Percentiles rank a stretch among this genome's conserved stretches.
Conservation (phyloP, 1,140 invertebrate species). For the Drosophila kurseongensis region DNA sequence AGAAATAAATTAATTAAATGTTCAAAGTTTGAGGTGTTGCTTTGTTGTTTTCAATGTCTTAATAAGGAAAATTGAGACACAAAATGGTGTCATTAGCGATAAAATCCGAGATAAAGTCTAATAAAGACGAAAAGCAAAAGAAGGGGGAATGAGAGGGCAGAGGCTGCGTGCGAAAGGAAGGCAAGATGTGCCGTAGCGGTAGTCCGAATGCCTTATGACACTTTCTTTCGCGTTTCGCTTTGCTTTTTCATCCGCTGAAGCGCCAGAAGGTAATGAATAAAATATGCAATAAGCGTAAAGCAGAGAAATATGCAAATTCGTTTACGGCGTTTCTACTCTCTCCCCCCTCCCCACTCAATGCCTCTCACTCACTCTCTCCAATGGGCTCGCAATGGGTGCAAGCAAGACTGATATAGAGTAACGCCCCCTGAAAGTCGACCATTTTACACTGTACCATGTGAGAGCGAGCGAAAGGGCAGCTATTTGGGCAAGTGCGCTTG, state of each 20-base stretch:
- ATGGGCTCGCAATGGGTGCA: not conserved
- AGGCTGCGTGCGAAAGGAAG: not conserved
- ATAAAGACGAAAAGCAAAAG: not conserved
- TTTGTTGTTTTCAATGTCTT: too few species aligned
- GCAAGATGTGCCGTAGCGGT: constrained; percentile 9
- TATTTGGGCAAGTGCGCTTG: constrained; percentile 1
- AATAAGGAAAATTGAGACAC: not conserved
- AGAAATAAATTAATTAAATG: too few species aligned
- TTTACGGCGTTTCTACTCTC: constrained; percentile 33
- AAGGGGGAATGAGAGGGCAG: not conserved
- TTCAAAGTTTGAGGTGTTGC: too few species aligned
- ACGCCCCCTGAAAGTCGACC: constrained; percentile 70
- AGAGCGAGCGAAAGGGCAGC: constrained; percentile 19
- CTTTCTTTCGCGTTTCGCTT: constrained; percentile 48
- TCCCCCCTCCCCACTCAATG: not conserved
- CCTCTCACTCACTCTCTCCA: not conserved
- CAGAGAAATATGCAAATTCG: constrained; percentile 77
- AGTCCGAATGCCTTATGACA: constrained; percentile 71
- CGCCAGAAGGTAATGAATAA: constrained; percentile 79
- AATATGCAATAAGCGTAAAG: constrained; percentile 80
- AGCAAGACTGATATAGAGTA: constrained; percentile 55
- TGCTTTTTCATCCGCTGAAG: constrained; percentile 41
- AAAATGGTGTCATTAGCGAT: constrained; percentile 43
- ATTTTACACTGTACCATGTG: constrained; percentile 66
- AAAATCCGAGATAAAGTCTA: constrained; percentile 17